Base-by-base conservation (phyloP, 2,888 invertebrate species). In the Caenorhabditis sulstoni region DNA sequence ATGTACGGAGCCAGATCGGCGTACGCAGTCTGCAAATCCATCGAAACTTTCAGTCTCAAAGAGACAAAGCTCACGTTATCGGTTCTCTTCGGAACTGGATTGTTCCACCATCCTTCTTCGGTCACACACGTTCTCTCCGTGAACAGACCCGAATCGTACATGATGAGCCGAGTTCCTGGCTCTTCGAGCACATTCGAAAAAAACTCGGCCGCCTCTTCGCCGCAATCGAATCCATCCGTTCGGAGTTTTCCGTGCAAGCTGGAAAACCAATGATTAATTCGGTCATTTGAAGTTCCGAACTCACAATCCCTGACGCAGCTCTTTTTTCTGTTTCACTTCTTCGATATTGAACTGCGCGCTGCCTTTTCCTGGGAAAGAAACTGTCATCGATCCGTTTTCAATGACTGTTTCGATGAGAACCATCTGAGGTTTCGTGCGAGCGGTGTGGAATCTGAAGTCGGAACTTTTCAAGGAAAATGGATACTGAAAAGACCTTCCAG, bases 211-310 rank as follows among this genome's bases (percentile, higher is more conserved):
- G 83, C 80, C 9, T 66, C 81, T 18, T 87, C 85, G 4, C 88
- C 88, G 64, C 88, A 88, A 57, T 88, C 88, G 49, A 85, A 79
- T 7, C 88, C 88, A 49, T 88, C 88, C 7, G 86, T 82, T 12
- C 82, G 75, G 16, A 82, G 68, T 22, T 85, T 79, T 1, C 47
- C 71, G 58, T 86, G 85, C 18, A 87, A 73, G 20, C 87, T 87
- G 7, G 11, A 4, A 7, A n/a, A n/a, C n/a, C n/a, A n/a, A n/a
- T n/a, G n/a, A 29, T 29, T 3, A 29, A 29, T 29, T n/a, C 5
- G 4, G 44, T 12, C 44, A 47, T 16, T 16, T 1, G 16, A 16
- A 22, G 20, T 1, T 49, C 22, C 11, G 16, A 39, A 62, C 81
- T 78, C 44, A 85, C 85, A 71, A 81, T 52, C 81, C 80, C 41